A percentile compares a stretch with the other conserved stretches of the same genome.
These are phyloP conservation scores for Metellina segmentata DNA, from an alignment of 2,888 invertebrate genomes.

Conservation along the genomic window DNA sequence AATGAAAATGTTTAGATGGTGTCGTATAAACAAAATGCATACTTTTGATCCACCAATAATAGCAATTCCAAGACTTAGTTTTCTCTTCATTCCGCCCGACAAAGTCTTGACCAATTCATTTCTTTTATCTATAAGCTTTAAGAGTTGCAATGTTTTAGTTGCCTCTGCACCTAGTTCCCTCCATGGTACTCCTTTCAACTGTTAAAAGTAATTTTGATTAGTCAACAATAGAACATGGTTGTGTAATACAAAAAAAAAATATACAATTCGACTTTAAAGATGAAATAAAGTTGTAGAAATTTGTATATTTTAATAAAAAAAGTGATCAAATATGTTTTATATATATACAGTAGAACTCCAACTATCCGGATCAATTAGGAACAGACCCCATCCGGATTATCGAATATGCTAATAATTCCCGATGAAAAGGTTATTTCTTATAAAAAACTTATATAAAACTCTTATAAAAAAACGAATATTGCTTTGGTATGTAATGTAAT, in stretches of 20 bases:
- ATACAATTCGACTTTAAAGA: background rate
- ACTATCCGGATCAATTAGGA: no score
- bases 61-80: constrained; percentile 92
- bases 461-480: no score
- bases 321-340: background rate
- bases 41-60: constrained; percentile 88
- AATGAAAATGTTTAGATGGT: no score
- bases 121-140: constrained; percentile 63
- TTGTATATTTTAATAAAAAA: background rate
- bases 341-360: no score
- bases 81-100: constrained; percentile 96
- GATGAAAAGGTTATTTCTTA: no score
- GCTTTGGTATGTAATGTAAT: no score
- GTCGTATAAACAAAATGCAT: background rate
- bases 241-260: background rate
- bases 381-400: no score
- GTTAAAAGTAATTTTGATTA: background rate
- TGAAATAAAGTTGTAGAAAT: background rate
- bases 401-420: no score
- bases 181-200: constrained; percentile 58
- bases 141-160: constrained; percentile 28
- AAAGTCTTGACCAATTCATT: constrained; percentile 81
- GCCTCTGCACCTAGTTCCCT: constrained; percentile 44
- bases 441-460: no score
- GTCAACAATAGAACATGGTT: background rate